Evolutionary conservation across 2,888 invertebrate species (phyloP), one percentile per base, ranked within the genome.

Genomic region (Folsomia candida): DNA sequence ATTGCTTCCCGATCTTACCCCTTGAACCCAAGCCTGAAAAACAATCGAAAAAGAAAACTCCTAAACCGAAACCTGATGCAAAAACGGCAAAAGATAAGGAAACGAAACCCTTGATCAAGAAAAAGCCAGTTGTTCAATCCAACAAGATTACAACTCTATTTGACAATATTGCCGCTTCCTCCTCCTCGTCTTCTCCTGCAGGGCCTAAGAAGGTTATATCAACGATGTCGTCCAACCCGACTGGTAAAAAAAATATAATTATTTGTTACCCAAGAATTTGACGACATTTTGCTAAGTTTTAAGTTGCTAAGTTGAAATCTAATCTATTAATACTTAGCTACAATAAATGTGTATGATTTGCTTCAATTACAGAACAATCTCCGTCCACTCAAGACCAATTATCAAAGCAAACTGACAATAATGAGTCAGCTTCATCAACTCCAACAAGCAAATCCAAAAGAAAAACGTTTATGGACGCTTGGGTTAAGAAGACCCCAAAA

Each of bases 401-500:
- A n/a, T 22, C 27, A n/a, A 54, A 62, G 22, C 18, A 47, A 18
- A 1, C 37, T 22, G n/a, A 27, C 20, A 2, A 25, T 20, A 24
- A 11, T 47, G 64, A 69, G 29, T 26, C 37, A 37, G 59, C 37
- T 18, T n/a, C n/a, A n/a, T 67, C 1, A 62, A 70, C 47, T 24
- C 58, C 3, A 65, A 71, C 60, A 51, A n/a, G 54, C 22, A 74
- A 68, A 1, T 71, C 74, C 1, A 71, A 75, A 54, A 71, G 58
- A 2, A n/a, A n/a, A n/a, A 75, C 71, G 25, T 69, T 73, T 2
- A 47, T 77, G 60, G 70, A 74, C 25, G 22, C 29, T n/a, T 77
- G 77, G 77, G 22, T 77, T 28, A 73, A 71, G 28, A 76, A 74
- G 58, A 69, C 72, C 0, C 72, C 71, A 1, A 69, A 69, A 59